Conservation (phyloP, 30 jellyfish, hydroid and myxozoan genomes). For the Pseudorhiza aurosa region DNA sequence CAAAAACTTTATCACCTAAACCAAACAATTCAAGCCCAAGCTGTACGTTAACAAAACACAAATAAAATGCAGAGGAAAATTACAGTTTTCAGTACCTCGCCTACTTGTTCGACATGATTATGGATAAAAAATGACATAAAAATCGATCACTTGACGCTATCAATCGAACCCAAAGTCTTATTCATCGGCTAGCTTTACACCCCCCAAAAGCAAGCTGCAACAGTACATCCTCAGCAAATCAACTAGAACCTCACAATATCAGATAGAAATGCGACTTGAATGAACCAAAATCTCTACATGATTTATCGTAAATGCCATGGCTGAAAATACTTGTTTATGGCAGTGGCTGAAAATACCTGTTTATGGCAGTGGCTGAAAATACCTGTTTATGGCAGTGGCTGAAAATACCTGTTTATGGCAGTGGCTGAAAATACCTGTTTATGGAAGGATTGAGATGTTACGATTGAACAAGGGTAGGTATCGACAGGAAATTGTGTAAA, state of each 20-base stretch:
- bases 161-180: not conserved
- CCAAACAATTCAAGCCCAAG: too few relatives aligned
- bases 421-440: conserved; percentile 16
- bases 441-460: conserved; percentile 5
- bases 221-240: conserved; percentile 26
- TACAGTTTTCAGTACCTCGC: conserved; percentile 11
- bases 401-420: too few relatives aligned
- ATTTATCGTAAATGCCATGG: not conserved
- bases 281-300: conserved; percentile 25
- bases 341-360: too few relatives aligned
- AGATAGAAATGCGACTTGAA: conserved; percentile 2
- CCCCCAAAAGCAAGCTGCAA: conserved; percentile 14
- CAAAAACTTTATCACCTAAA: too few relatives aligned
- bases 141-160: not conserved
- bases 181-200: conserved; percentile 19
- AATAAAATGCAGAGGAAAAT: conserved; percentile 4
- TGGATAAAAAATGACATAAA: conserved; percentile 2
- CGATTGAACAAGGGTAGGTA: not conserved
- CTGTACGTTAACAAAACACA: not conserved
- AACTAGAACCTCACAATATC: conserved; percentile 10
- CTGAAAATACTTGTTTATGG: too few relatives aligned
- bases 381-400: too few relatives aligned
- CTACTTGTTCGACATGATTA: not conserved
- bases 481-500: conserved; percentile 12
- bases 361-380: too few relatives aligned